Evolutionary conservation across 2,113 vertebrate species (phyloP).

Genomic region (Mus spicilegus): DNA sequence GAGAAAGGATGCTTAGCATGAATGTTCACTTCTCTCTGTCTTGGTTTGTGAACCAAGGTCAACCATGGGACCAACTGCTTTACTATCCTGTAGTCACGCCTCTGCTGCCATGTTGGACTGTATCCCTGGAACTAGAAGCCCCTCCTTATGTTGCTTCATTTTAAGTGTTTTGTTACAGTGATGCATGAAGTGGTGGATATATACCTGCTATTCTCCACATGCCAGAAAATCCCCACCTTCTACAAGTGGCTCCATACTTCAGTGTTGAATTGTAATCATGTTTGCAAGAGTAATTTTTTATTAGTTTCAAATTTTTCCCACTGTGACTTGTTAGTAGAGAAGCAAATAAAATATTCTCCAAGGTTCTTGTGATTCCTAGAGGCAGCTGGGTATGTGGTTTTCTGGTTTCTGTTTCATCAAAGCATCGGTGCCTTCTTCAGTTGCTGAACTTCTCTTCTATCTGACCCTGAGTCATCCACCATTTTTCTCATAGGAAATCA

Average conservation of each 20-base stretch:
- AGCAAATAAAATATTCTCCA: conserved; percentile 93
- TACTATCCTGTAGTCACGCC: fast-evolving
- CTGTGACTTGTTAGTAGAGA: conserved; percentile 91
- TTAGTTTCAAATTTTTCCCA: conserved; percentile 91
- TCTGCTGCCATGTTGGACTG: background rate
- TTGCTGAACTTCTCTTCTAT: background rate
- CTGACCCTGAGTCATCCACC: fast-evolving
- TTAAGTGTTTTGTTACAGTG: background rate
- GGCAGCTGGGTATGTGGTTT: background rate
- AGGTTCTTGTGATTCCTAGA: conserved; percentile 87
- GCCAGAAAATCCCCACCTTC: conserved; percentile 96
- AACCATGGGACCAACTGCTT: background rate
- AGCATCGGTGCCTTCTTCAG: background rate
- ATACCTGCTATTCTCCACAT: conserved; percentile 91
- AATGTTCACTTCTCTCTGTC: background rate
- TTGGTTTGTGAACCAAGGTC: background rate
- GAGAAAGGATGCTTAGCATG: background rate
- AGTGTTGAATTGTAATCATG: conserved; percentile 97
- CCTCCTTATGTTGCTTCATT: background rate
- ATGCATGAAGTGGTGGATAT: background rate
- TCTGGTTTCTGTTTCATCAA: background rate
- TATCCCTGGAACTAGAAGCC: background rate
- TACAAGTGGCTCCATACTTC: conserved; percentile 93
- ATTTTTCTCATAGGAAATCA: background rate
- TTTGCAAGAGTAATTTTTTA: conserved; percentile 94